Evolutionary conservation across 2,888 invertebrate species (phyloP), one percentile per base, ranked within the genome.

Genomic region (Leptopilina myrica): DNA sequence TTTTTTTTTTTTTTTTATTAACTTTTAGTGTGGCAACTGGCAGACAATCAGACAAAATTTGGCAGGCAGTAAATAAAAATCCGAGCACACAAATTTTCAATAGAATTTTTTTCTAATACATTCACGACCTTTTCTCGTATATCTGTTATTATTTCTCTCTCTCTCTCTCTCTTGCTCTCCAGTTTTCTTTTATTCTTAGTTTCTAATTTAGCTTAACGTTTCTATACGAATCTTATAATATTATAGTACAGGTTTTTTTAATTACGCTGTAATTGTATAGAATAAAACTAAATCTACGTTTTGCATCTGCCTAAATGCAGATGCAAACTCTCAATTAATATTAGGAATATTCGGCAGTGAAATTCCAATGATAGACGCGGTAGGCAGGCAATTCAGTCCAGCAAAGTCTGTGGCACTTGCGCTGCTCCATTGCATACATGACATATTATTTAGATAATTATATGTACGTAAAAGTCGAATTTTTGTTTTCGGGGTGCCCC

Each of bases 321-420:
- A 80, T 86, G 84, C 87, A 85, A 87, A 33, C 33, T 86, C 80
- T 84, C 67, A 59, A 83, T 85, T 84, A 85, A 89, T 87, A 89
- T 90, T 90, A 90, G 90, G 91, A 90, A 91, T 91, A 92, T 91
- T 33, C 91, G 91, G 91, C 91, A 92, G 91, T 92, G 91, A 91
- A 91, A 91, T 92, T 90, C 91, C 91, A 91, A 85, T 86, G 89
- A 90, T 90, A 90, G 89, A 91, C 89, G 88, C 88, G 88, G 87
- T 89, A 88, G 88, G 87, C 88, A 89, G 89, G 87, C 88, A 88
- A 33, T 87, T 88, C 88, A 79, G 84, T 89, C 86, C 88, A 86
- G 85, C 53, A 81, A 83, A 84, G 80, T 80, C 76, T 77, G 80
- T 78, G 79, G 80, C 82, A 82, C 81, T 84, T 78, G 82, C 84